Base-by-base conservation (phyloP, 2,888 invertebrate species). In the Unio delphinus region DNA sequence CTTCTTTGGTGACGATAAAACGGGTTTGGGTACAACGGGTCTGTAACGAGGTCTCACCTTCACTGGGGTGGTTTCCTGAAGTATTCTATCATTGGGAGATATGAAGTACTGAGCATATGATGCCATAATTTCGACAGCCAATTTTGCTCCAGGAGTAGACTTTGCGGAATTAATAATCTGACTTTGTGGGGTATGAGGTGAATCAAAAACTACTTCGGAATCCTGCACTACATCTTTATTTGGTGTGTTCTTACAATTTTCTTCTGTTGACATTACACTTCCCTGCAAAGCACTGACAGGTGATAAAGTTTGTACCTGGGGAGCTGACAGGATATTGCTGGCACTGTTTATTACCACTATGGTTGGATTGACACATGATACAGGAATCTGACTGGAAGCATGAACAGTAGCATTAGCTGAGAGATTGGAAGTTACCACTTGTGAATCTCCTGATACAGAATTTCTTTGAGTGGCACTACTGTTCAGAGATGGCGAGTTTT, bases 51-150 rank as follows among this genome's bases (percentile, higher is more conserved):
- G 70, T 28, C 67, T 63, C 15, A 55, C 54, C 70, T 83, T 82
- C n/a, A 75, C 73, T 15, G 83, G 80, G 20, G 83, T 81, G n/a
- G 70, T 75, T 59, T 80, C 81, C 34, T 73, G 74, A 20, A 55
- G 57, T 23, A 18, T 58, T 65, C 45, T 55, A n/a, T 34, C 3
- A 26, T 45, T 54, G 8, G 74, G 76, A 8, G 80, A 73, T 54
- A 74, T 67, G 61, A 82, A 69, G 65, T 69, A 78, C 28, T 78
- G 72, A 8, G 84, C 82, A 67, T 74, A 74, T 17, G 80, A 73
- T n/a, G 83, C 81, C 58, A 83, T 74, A 45, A 82, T 78, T 54
- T 84, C 81, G 23, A 82, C 64, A 8, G 76, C 79, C 56, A 76
- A 72, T 68, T 81, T 80, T 23, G 80, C 67, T 55, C 66, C 26